Conservation (phyloP, 2,888 invertebrate species). For the Nomada lathburiana region DNA sequence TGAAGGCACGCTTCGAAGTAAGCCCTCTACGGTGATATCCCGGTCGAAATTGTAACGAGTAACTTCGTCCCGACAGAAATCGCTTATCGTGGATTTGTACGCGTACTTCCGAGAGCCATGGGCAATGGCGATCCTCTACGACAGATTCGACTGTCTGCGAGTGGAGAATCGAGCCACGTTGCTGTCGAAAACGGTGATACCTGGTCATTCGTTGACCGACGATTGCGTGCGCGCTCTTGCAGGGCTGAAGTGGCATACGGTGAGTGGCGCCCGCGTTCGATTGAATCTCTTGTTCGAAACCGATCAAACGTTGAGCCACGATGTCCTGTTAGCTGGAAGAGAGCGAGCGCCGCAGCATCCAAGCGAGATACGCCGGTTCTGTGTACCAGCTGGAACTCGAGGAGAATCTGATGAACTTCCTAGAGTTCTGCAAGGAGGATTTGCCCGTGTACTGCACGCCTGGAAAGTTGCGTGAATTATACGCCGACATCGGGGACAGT, state of each 20-base stretch:
- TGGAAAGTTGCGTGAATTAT: conserved; percentile 64
- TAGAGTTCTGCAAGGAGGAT: conserved; percentile 70
- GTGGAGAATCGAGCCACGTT: conserved; percentile 71
- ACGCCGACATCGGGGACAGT: conserved; percentile 54
- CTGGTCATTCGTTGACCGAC: conserved; percentile 60
- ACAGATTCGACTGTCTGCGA: conserved; percentile 86
- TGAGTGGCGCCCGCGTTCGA: conserved; percentile 47
- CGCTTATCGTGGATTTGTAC: conserved; percentile 88
- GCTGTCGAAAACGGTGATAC: conserved; percentile 64
- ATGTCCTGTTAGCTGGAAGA: conserved; percentile 63
- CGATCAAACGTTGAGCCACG: neutral
- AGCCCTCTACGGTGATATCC: conserved; percentile 37
- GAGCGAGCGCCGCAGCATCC: conserved; percentile 63
- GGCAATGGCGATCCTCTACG: conserved; percentile 88
- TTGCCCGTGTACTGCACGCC: conserved; percentile 74
- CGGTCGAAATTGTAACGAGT: no score
- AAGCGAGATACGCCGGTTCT: conserved; percentile 67
- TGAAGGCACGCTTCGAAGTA: conserved; percentile 87
- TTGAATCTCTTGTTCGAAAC: neutral
- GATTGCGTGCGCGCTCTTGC: conserved; percentile 62
- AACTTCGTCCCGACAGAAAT: conserved; percentile 81
- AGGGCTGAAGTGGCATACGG: conserved; percentile 67
- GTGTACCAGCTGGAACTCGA: conserved; percentile 71
- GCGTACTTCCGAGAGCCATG: conserved; percentile 89
- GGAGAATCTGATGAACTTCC: conserved; percentile 69